A percentile compares a stretch with the other conserved stretches of the same genome.
Conservation (phyloP, 2,888 invertebrate genomes). For the Coleophora deauratella region DNA sequence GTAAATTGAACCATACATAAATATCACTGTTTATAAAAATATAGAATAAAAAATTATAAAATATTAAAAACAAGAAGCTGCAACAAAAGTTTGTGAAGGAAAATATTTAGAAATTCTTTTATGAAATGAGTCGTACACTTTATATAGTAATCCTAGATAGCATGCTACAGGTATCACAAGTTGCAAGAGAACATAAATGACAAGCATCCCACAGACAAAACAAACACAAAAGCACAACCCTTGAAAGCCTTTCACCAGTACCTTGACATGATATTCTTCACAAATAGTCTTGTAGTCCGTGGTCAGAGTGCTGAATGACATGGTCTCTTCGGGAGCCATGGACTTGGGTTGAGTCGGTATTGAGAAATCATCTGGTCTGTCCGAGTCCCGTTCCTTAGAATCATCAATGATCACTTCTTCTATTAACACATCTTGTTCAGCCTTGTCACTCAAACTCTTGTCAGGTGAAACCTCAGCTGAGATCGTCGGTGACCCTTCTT, state of each 20-base stretch:
- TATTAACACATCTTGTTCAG: constrained; percentile 49
- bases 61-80: too few species aligned
- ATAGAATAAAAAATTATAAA: too few species aligned
- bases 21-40: too few species aligned
- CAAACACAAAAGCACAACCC: constrained; percentile 29
- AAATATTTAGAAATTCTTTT: constrained; percentile 25
- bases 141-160: constrained; percentile 30
- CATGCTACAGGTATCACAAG: constrained; percentile 34
- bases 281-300: constrained; percentile 83
- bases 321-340: constrained; percentile 46
- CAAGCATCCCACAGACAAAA: constrained; percentile 18
- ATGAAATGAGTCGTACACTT: constrained; percentile 26
- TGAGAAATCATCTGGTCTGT: constrained; percentile 31
- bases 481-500: constrained; percentile 28
- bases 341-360: constrained; percentile 42
- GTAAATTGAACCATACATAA: too few species aligned
- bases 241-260: constrained; percentile 41
- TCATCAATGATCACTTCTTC: constrained; percentile 55
- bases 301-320: constrained; percentile 73
- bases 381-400: constrained; percentile 30
- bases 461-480: constrained; percentile 28
- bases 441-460: constrained; percentile 43
- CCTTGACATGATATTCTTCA: constrained; percentile 80
- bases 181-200: constrained; percentile 26
- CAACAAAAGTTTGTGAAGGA: constrained; percentile 9